Base-by-base conservation (phyloP, 2,113 vertebrate species). In the Scytalopus superciliaris region DNA sequence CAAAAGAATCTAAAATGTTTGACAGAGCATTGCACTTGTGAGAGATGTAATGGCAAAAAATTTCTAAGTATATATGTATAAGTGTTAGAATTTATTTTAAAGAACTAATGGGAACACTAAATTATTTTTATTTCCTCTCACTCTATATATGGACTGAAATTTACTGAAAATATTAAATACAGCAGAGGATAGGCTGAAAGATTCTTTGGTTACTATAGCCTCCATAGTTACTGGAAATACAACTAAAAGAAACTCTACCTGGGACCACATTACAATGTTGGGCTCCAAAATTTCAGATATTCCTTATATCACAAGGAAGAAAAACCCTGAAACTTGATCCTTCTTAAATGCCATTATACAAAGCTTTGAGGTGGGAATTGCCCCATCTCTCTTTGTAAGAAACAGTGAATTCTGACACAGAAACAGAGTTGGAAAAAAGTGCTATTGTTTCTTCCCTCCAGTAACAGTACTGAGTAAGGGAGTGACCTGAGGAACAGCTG, bases 361-460 rank as follows among this genome's bases (percentile, higher is more conserved):
- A 68, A 67, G 1, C 16, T 86, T 56, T 52, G 49, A 64, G 21
- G 13, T 30, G 14, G 44, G 25, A 69, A 69, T 68, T 68, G 1
- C 2, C 16, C 7, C 0, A 0, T 33, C 4, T 63, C 4, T 62
- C 25, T 63, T 17, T 69, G 5, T 27, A 55, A 79, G 47, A 67
- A 64, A 24, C 16, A 44, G 10, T 37, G 28, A 42, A 42, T 8
- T 7, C 23, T 76, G 50, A 52, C 31, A 28, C 4, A 45, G 2
- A 27, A 25, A 9, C 3, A 40, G 31, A 56, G 15, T 15, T 80
- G 62, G 21, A n/a, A 72, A 70, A 79, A 74, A 33, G 5, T 44
- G 10, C 4, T 44, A 21, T 10, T 13, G 33, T 4, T 45, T 74
- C 45, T 70, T 67, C 9, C 10, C 17, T 56, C 11, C 10, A 24